Conservation (phyloP, 2,113 vertebrate species). For the Climacteris rufus region DNA sequence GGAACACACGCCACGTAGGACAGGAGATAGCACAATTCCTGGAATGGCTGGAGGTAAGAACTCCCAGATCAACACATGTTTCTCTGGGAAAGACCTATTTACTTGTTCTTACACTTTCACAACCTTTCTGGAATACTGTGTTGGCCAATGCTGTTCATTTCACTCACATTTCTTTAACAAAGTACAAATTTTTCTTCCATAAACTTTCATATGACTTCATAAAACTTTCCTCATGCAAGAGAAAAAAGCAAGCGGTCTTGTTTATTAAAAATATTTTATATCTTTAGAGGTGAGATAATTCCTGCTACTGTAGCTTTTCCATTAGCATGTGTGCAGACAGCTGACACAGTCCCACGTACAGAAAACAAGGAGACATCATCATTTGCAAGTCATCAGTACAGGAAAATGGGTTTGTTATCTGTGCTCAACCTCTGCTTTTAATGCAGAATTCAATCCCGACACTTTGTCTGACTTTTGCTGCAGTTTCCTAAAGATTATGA, state of each 20-base stretch:
- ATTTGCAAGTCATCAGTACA: background rate
- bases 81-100: background rate
- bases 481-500: background rate
- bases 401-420: background rate
- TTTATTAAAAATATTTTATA: background rate
- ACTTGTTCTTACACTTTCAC: background rate
- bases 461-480: background rate
- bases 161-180: background rate
- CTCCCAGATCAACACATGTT: background rate
- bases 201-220: background rate
- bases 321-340: background rate
- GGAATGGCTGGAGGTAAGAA: slow-evolving; percentile 83
- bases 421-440: background rate
- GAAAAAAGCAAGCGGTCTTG: background rate
- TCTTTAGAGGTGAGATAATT: background rate
- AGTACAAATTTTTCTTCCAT: background rate
- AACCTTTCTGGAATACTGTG: background rate
- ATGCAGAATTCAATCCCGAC: background rate
- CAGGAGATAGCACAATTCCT: slow-evolving; percentile 85
- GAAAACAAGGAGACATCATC: background rate
- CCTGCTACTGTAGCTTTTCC: background rate
- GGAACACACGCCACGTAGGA: slow-evolving; percentile 82
- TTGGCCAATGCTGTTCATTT: background rate
- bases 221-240: background rate
- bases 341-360: background rate